Conservation (phyloP, 2,797 vertebrate species). For the Onychomys leucogaster region DNA sequence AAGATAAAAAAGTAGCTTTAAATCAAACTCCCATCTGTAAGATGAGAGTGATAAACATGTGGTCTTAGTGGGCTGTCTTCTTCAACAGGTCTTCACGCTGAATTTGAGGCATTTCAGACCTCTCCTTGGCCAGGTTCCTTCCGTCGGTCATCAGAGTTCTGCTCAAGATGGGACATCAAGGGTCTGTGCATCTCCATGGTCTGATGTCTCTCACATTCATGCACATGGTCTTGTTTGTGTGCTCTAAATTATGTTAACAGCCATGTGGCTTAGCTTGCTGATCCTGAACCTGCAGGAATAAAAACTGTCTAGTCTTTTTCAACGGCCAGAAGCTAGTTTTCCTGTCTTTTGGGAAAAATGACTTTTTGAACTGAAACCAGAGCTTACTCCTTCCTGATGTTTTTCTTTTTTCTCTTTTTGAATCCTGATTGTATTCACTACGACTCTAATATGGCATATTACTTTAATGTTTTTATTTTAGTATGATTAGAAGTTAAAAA, state of each 20-base stretch:
- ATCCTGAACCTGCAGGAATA: background rate
- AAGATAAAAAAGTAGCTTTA: conserved; percentile 4
- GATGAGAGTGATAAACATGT: background rate
- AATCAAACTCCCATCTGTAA: background rate
- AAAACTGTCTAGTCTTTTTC: conserved; percentile 33
- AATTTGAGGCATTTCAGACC: background rate
- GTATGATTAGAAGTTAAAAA: background rate
- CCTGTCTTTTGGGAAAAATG: background rate
- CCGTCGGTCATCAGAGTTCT: background rate
- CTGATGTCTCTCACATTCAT: background rate
- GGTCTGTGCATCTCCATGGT: background rate
- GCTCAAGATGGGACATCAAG: background rate
- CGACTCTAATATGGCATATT: background rate
- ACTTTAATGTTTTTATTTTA: conserved; percentile 11
- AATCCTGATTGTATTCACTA: background rate
- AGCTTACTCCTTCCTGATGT: background rate
- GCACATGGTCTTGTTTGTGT: background rate
- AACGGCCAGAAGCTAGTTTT: background rate
- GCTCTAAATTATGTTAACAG: background rate
- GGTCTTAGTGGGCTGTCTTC: background rate
- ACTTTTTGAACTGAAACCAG: background rate
- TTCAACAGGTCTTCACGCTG: background rate
- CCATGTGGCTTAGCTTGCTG: background rate
- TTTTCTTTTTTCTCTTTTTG: background rate
- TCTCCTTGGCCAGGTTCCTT: background rate